Percentiles rank a stretch among this genome's conserved stretches.
Evolutionary conservation across 2,888 invertebrate species (phyloP).

Genomic region (Augochlorella aurata): DNA sequence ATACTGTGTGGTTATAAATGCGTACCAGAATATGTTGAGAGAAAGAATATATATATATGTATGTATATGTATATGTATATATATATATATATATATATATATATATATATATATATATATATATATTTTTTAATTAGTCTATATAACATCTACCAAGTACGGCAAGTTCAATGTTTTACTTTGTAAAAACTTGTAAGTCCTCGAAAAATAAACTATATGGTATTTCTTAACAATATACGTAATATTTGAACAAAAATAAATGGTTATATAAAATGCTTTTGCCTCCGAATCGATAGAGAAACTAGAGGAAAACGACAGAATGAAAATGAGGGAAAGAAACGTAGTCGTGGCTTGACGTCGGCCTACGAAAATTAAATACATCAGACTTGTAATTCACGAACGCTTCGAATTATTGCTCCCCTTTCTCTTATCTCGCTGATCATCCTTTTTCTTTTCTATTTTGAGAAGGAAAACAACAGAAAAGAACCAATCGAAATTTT

Average conservation of each 20-base stretch:
- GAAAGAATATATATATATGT: conserved; percentile 27
- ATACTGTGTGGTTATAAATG: conserved; percentile 53
- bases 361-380: conserved; percentile 34
- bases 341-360: neutral
- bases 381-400: neutral
- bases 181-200: conserved; percentile 61
- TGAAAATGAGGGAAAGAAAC: conserved; percentile 11
- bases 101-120: neutral
- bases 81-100: too few species aligned
- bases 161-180: conserved; percentile 62
- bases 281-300: conserved; percentile 19
- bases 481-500: conserved; percentile 10
- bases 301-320: conserved; percentile 7
- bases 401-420: neutral
- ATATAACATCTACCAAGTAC: conserved; percentile 55
- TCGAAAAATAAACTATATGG: conserved; percentile 67
- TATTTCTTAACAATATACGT: conserved; percentile 61
- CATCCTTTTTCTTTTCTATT: neutral
- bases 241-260: conserved; percentile 60
- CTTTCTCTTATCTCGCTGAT: neutral
- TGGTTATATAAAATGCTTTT: conserved; percentile 43
- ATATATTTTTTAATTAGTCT: conserved; percentile 18
- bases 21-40: conserved; percentile 54
- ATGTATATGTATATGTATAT: too few species aligned
- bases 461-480: neutral